Evolutionary conservation across 2,888 invertebrate species (phyloP).

Genomic region (Pecten maximus): DNA sequence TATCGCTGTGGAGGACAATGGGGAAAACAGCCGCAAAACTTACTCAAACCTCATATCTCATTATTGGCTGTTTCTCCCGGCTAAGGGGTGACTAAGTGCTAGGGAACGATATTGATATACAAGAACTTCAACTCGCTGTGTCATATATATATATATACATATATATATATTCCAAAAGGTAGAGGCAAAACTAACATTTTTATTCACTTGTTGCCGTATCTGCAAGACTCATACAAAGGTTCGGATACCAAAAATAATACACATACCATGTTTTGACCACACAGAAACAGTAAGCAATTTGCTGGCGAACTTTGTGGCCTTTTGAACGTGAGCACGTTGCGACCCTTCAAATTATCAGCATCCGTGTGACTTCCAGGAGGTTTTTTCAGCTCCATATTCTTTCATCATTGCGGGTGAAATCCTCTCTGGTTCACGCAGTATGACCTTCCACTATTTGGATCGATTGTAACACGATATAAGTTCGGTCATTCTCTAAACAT

Average conservation of each 20-base stretch:
- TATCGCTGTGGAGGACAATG: constrained; percentile 16
- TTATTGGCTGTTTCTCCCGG: not conserved
- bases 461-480: constrained; percentile 17
- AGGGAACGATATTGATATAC: not conserved
- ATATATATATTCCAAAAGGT: not conserved
- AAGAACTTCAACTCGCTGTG: not conserved
- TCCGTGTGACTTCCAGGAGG: not conserved
- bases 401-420: constrained; percentile 30
- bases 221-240: constrained; percentile 1
- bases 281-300: constrained; percentile 42
- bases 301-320: constrained; percentile 41
- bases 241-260: constrained; percentile 41
- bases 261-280: constrained; percentile 44
- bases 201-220: constrained; percentile 13
- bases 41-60: constrained; percentile 18
- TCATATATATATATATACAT: too few species aligned
- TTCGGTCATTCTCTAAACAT: constrained; percentile 11
- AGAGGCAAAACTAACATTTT: constrained; percentile 23
- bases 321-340: not conserved
- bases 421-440: not conserved
- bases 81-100: not conserved
- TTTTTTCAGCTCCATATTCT: not conserved
- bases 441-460: not conserved
- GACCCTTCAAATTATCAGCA: constrained; percentile 37
- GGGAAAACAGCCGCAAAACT: constrained; percentile 7